These are phyloP conservation scores for Trogon surrucura DNA, from an alignment of 2,113 vertebrate genomes.

Conservation along the genomic window DNA sequence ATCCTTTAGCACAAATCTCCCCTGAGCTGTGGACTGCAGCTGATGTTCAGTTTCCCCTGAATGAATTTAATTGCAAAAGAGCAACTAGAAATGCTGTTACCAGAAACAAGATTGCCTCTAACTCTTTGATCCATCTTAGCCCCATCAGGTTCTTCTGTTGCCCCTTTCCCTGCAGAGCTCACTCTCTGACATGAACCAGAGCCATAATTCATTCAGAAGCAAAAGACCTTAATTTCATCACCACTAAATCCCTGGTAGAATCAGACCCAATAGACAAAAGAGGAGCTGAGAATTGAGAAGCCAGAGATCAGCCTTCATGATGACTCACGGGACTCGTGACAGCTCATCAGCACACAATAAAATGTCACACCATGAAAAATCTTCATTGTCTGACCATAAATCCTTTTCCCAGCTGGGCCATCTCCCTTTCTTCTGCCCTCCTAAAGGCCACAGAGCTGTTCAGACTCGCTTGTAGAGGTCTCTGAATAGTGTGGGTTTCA, in stretches of 20 bases:
- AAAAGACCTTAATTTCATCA: constrained; percentile 38
- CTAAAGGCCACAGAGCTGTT: constrained; percentile 22
- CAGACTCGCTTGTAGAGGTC: not conserved
- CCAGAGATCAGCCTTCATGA: not conserved
- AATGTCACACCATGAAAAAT: constrained; percentile 58
- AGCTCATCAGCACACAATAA: not conserved
- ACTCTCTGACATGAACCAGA: not conserved
- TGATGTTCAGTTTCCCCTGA: not conserved
- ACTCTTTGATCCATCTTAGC: not conserved
- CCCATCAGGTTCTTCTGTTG: not conserved
- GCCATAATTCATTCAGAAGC: not conserved
- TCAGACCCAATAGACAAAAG: not conserved
- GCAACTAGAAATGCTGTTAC: not conserved
- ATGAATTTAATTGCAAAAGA: not conserved
- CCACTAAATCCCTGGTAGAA: not conserved
- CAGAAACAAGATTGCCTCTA: rapidly evolving
- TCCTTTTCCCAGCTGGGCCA: not conserved
- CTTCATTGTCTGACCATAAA: constrained; percentile 28
- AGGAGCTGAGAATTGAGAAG: not conserved
- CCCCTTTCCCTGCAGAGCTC: not conserved
- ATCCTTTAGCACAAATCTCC: not conserved
- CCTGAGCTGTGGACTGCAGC: not conserved
- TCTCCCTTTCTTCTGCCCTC: not conserved
- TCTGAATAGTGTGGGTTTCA: not conserved
- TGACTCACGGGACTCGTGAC: constrained; percentile 29